Percentiles rank a stretch among this genome's conserved stretches.
These are phyloP conservation scores for Oryctes rhinoceros DNA, from an alignment of 1,140 invertebrate species.

Conservation along the genomic window DNA sequence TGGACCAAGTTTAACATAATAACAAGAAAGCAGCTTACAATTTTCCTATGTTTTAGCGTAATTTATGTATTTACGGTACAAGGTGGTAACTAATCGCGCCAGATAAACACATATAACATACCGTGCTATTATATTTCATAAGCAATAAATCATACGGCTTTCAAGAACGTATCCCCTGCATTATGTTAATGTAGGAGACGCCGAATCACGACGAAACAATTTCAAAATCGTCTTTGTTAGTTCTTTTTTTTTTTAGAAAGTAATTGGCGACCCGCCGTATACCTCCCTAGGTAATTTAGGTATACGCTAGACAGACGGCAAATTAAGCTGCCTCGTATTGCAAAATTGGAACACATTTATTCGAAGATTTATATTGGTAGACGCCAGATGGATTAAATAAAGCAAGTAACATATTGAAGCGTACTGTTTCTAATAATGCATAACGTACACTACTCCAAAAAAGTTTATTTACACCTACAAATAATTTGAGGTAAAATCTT, in stretches of 20 bases:
- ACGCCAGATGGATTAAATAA: neutral
- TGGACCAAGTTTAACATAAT: neutral
- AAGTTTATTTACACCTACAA: no score
- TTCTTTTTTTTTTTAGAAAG: slow-evolving; percentile 16
- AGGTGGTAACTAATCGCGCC: neutral
- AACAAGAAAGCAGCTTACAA: neutral
- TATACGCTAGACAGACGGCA: neutral
- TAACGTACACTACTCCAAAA: neutral
- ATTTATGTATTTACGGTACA: neutral
- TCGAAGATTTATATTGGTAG: slow-evolving; percentile 20
- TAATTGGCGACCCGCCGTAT: slow-evolving; percentile 4
- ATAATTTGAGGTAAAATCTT: no score
- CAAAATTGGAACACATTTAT: slow-evolving; percentile 22
- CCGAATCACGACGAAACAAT: slow-evolving; percentile 3
- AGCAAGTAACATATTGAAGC: neutral
- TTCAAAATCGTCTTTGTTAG: slow-evolving; percentile 33
- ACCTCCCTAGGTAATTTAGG: neutral
- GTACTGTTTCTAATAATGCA: neutral
- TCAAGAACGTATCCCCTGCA: neutral
- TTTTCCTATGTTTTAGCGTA: neutral
- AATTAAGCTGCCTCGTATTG: neutral
- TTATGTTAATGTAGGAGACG: slow-evolving; percentile 20
- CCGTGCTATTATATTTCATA: neutral
- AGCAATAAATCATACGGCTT: neutral
- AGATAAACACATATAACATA: neutral